phyloP scores from a whole-genome alignment of 2,797 vertebrate genomes.

The Pachyuromys duprasi region DNA sequence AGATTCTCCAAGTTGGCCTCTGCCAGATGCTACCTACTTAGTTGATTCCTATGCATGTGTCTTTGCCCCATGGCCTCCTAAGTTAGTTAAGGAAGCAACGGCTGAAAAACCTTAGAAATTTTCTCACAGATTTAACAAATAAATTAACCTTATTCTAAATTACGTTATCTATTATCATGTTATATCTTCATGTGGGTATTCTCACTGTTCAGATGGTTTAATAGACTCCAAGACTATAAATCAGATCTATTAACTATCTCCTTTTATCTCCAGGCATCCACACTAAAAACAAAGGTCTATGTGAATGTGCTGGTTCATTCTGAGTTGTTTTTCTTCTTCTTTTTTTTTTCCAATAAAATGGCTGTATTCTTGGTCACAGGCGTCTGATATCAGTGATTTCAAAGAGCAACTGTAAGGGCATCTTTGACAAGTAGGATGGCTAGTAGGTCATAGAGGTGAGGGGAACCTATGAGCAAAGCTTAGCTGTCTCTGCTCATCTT shows the following conservation, averaged over 20 bases:
- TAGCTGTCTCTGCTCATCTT: background rate
- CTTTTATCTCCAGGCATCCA: background rate
- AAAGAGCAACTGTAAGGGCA: background rate
- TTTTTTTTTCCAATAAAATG: background rate
- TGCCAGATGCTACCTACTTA: constrained; percentile 39
- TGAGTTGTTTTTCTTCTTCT: too few relatives aligned
- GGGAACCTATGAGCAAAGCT: background rate
- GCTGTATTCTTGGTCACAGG: background rate
- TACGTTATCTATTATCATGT: background rate
- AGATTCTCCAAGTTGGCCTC: background rate
- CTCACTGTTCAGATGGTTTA: background rate
- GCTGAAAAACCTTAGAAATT: background rate
- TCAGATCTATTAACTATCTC: background rate
- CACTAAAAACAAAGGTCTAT: background rate
- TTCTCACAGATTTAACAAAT: background rate
- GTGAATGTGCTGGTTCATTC: background rate
- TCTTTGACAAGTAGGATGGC: background rate
- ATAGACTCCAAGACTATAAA: constrained; percentile 19
- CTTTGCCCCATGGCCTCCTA: background rate
- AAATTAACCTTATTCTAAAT: background rate
- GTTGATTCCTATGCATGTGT: background rate
- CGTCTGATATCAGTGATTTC: background rate
- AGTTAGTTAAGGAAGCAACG: background rate
- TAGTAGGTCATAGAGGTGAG: background rate
- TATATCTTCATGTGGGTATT: background rate